Evolutionary conservation across 2,113 vertebrate genomes (phyloP).

Genomic region (Lampris megalopsis): DNA sequence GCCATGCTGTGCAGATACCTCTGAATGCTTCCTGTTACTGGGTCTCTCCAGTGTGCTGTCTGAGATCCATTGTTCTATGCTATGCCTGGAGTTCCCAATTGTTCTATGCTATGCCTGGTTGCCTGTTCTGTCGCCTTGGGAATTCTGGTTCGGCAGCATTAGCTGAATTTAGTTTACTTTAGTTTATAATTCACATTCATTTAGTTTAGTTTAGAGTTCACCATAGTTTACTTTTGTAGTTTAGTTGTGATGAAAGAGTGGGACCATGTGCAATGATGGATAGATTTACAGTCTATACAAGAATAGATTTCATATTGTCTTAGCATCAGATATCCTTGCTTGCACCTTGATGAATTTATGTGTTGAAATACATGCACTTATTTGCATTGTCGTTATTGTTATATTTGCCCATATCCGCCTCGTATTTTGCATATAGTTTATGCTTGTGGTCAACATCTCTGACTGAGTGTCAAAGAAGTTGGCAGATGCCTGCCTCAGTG

Average conservation of each 20-base stretch:
- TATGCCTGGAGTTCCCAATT: slow-evolving; percentile 5
- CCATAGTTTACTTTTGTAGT: slow-evolving; percentile 4
- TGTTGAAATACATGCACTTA: slow-evolving; percentile 17
- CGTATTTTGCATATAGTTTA: slow-evolving; percentile 53
- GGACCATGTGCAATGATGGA: slow-evolving; percentile 38
- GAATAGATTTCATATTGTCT: slow-evolving; percentile 24
- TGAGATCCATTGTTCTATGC: neutral
- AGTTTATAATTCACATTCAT: too few species aligned
- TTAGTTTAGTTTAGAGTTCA: too few species aligned
- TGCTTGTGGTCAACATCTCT: slow-evolving; percentile 67
- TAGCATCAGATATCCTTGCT: slow-evolving; percentile 58
- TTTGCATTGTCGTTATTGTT: slow-evolving; percentile 65
- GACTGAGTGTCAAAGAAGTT: slow-evolving; percentile 59
- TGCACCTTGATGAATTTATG: slow-evolving; percentile 12
- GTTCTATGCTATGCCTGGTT: slow-evolving; percentile 56
- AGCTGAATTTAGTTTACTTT: too few species aligned
- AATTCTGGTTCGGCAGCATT: slow-evolving; percentile 5
- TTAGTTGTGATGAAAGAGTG: slow-evolving; percentile 22
- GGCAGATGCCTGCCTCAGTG: slow-evolving; percentile 34
- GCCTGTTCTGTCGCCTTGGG: slow-evolving; percentile 48
- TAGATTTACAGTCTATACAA: slow-evolving; percentile 28
- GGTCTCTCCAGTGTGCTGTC: slow-evolving; percentile 1
- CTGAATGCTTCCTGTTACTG: slow-evolving; percentile 52
- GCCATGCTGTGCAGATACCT: slow-evolving; percentile 35
- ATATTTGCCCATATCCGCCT: slow-evolving; percentile 49